Evolutionary conservation across 2,797 vertebrate species (phyloP), one percentile per base, ranked within the genome.

Genomic region (Sebastes iracundus): DNA sequence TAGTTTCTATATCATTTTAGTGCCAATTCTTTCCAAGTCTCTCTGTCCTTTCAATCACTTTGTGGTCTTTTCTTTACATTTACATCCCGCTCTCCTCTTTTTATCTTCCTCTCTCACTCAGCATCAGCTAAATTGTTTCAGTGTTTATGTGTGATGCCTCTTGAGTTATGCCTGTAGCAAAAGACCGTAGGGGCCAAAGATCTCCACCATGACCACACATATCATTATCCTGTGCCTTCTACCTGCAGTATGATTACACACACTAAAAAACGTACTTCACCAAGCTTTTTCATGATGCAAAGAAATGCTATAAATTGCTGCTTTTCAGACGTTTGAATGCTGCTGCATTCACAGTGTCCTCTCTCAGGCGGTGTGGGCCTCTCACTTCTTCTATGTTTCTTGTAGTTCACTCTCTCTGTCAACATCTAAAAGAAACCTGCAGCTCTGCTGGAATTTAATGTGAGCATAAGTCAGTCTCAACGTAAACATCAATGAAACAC

Each of bases 81-180:
- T 59, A 49, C 20, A 61, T 69, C 18, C 33, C 2, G 1, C 53
- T 62, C 53, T 27, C 12, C 33, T 78, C 53, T 69, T 28, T 35
- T 73, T 30, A 46, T 46, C 11, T n/a, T 2, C 46, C 49, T 13
- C 58, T 23, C 46, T 66, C 23, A 5, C 27, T 82, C 38, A 60
- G 35, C 72, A 73, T 81, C 78, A 79, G 60, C 52, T 61, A n/a
- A 79, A 79, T 25, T 80, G 77, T 77, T 66, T 87, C 72, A 59
- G 62, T 62, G 46, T 67, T 53, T 77, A 27, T 60, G 56, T 60
- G 79, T 13, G 71, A 25, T 38, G 80, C 76, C 73, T 86, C 79
- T 3, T 9, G 84, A 90, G 83, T 84, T 75, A 81, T 83, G 78
- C 79, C 84, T 79, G 59, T 25, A 76, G 77, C 60, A 28, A 74